Evolutionary conservation across 2,113 vertebrate species (phyloP), one percentile per base, ranked within the genome.

Genomic region (Sinocyclocheilus anophthalmus): DNA sequence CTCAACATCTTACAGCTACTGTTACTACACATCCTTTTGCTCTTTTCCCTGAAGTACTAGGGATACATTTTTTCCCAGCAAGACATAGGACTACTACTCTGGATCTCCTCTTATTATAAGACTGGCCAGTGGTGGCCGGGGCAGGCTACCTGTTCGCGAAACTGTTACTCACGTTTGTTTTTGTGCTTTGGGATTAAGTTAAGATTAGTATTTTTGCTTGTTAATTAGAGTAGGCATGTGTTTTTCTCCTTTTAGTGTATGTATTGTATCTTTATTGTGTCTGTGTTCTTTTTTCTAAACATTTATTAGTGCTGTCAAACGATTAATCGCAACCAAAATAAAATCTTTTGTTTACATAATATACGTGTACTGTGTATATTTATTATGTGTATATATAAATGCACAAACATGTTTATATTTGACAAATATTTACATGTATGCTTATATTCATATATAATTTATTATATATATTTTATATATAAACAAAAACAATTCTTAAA

Each of bases 191-290:
- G 42, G 85, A 84, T 86, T 88, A 84, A 88, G 87, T 91, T 88
- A 84, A 90, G 84, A 83, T 70, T 89, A 88, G 84, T 84, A 84
- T 53, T 88, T 84, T 90, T 90, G 88, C 91, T 89, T 91, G 88
- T 90, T 55, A 55, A 55, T 55, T 90, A 89, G 86, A 18, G 16
- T 88, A 89, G 88, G 87, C 86, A 85, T 88, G 85, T 83, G 53
- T 55, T 55, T 87, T 82, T 84, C 69, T 77, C 81, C 85, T 72
- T 88, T 89, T 87, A 90, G 88, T 61, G 75, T 89, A 87, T 91
- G 90, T 88, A 88, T 87, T 91, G 91, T 91, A 90, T 86, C 30
- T 88, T 85, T 83, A 78, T 73, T 89, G 88, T 90, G 67, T 88
- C 79, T 48, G 45, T 48, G 45, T 45, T 10, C 2, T 12, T 3